A percentile compares a stretch with the other conserved stretches of the same genome.
Conservation (phyloP, 1,140 invertebrate species). For the Calephelis virginiensis region DNA sequence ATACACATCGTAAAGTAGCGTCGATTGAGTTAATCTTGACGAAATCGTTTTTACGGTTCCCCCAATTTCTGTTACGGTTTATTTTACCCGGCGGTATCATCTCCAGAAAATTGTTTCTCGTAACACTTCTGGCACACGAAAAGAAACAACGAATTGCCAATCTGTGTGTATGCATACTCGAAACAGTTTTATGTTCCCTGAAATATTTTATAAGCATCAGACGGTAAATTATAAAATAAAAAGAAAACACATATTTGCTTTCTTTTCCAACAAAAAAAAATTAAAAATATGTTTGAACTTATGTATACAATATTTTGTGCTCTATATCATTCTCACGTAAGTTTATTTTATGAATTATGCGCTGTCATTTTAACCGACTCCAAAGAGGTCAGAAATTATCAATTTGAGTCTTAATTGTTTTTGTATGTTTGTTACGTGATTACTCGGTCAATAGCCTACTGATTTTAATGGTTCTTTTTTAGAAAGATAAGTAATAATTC, state of each 20-base stretch:
- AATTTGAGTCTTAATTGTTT: too few species aligned
- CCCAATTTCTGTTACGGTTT: constrained; percentile 68
- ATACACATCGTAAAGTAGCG: constrained; percentile 32
- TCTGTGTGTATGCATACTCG: constrained; percentile 35
- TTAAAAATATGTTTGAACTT: too few species aligned
- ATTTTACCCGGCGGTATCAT: constrained; percentile 71
- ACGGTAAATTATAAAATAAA: constrained; percentile 23
- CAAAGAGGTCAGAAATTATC: too few species aligned
- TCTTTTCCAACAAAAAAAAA: neutral
- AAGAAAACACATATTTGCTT: neutral
- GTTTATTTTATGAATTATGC: too few species aligned
- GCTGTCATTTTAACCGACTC: too few species aligned
- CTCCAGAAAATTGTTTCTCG: constrained; percentile 67
- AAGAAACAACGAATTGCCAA: constrained; percentile 40
- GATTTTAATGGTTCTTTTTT: too few species aligned
- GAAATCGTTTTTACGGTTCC: constrained; percentile 68
- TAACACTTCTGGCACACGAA: constrained; percentile 40
- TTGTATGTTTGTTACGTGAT: too few species aligned
- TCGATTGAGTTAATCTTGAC: constrained; percentile 67
- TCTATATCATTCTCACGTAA: too few species aligned
- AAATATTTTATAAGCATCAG: constrained; percentile 30
- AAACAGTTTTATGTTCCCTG: constrained; percentile 35
- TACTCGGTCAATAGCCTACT: too few species aligned
- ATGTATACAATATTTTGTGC: too few species aligned
- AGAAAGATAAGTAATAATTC: too few species aligned